phyloP scores from a whole-genome alignment of 1,140 invertebrate genomes.

The Anagrus nilaparvatae region DNA sequence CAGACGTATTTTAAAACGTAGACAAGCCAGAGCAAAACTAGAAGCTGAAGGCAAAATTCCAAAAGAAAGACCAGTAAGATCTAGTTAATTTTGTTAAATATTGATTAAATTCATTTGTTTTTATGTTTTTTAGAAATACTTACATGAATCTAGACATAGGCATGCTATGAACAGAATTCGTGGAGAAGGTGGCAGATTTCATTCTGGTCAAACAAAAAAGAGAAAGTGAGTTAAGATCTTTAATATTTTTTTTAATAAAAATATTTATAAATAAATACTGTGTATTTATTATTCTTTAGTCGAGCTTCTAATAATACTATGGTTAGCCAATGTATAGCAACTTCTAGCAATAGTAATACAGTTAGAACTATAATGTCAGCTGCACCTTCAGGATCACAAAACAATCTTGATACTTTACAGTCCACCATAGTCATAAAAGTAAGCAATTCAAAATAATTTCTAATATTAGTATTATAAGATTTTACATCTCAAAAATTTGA shows the following conservation, averaged over 20 bases:
- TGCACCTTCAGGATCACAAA: constrained; percentile 27
- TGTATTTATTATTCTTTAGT: constrained; percentile 10
- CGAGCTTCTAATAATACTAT: constrained; percentile 22
- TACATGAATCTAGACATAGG: constrained; percentile 95
- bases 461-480: no score
- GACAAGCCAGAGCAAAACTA: constrained; percentile 82
- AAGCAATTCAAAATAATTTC: no score
- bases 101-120: constrained; percentile 17
- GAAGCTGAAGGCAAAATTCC: constrained; percentile 92
- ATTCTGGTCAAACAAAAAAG: constrained; percentile 64
- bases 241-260: neutral
- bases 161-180: constrained; percentile 97
- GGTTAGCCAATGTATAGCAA: constrained; percentile 26
- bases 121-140: constrained; percentile 74
- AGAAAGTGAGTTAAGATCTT: constrained; percentile 35
- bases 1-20: constrained; percentile 79
- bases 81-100: neutral
- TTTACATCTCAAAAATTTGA: no score
- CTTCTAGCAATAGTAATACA: constrained; percentile 24
- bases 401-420: constrained; percentile 29
- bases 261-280: neutral
- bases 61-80: constrained; percentile 79
- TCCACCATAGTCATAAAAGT: constrained; percentile 34
- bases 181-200: constrained; percentile 93
- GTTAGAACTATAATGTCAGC: constrained; percentile 27